Base-by-base conservation (phyloP, 2,888 invertebrate genomes). In the Acrobasis suavella region DNA sequence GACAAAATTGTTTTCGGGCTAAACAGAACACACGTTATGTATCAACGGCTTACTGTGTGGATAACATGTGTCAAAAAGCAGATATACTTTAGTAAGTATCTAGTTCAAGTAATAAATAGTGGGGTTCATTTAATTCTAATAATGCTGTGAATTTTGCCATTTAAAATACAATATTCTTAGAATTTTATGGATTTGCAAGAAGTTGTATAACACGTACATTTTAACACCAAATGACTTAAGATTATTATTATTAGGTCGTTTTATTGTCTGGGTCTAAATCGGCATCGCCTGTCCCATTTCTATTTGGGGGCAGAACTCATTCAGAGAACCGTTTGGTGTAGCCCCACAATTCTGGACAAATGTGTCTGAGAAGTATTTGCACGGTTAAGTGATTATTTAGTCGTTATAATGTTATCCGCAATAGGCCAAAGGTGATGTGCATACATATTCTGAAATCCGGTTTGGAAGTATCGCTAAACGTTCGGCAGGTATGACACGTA, bases 401-500 rank as follows among this genome's bases (percentile, higher is more conserved):
- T 74, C 77, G 67, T 77, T 82, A 81, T 84, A 83, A 85, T 85
- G 83, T 83, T 80, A 83, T 71, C 72, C 67, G 69, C 75, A 81
- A 81, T 71, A 65, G 69, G 64, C 69, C 71, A 71, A 73, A 76
- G 76, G 69, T 74, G 74, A 73, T 73, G 72, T 64, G 64, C 67
- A 70, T 71, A 74, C 73, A 73, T 72, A 66, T 72, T 75, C 62
- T 67, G 60, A 77, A 84, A 85, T 83, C 81, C 77, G 79, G 82
- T 85, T 80, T 72, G 73, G 68, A 64, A 72, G 73, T 76, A 70
- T 62, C 65, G 64, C 64, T 72, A 70, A 71, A 77, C 75, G 74
- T 73, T 73, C 69, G 70, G 74, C 78, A 77, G 79, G 75, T 76
- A 76, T 74, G 73, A 76, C 72, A 66, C 67, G 78, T 75, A 82